Conservation (phyloP, 2,113 vertebrate species). For the Tonatia bakeri region DNA sequence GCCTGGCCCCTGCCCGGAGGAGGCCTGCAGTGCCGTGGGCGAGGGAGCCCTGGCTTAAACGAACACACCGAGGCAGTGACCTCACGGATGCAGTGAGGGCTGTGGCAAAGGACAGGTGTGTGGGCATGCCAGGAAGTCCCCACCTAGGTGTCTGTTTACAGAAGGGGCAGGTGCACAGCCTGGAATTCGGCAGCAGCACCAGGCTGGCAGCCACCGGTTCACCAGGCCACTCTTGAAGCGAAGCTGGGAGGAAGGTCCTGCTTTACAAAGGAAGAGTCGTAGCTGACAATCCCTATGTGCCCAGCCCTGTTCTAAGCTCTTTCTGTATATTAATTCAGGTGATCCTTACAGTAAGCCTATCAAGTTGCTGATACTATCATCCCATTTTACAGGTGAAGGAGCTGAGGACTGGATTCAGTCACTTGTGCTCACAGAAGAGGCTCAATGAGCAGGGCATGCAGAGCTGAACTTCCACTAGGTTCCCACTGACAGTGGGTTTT, state of each 20-base stretch:
- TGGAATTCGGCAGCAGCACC: neutral
- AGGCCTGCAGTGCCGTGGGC: neutral
- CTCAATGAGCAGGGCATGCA: neutral
- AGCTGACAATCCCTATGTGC: neutral
- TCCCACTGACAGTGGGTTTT: neutral
- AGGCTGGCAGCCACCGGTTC: neutral
- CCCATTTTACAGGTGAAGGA: neutral
- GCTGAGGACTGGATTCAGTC: neutral
- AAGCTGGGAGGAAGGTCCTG: neutral
- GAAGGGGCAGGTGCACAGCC: fast-evolving
- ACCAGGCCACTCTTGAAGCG: neutral
- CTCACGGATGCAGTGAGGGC: neutral
- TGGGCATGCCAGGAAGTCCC: neutral
- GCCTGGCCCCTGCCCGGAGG: neutral
- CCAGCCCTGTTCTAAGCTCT: neutral
- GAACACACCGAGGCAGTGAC: neutral
- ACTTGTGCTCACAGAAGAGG: fast-evolving
- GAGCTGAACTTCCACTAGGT: neutral
- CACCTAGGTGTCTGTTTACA: neutral
- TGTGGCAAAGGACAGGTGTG: neutral
- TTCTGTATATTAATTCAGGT: neutral
- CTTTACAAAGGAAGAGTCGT: neutral
- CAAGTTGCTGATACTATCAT: neutral
- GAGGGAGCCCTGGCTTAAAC: too few species aligned
- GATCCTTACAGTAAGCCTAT: neutral